Conservation (phyloP, 2,888 invertebrate species). For the Dysmachus trigonus region DNA sequence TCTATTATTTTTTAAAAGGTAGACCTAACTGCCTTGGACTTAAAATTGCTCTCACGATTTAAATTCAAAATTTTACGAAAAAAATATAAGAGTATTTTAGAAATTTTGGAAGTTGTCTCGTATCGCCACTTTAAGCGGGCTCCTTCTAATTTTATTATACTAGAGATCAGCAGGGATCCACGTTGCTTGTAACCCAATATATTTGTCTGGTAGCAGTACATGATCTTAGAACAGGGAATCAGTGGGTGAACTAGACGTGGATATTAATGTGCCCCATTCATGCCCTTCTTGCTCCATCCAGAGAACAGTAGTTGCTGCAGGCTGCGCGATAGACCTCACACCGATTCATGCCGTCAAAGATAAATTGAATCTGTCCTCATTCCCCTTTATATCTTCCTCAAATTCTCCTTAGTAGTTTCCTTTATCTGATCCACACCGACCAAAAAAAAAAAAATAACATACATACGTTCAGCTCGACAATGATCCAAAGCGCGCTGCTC, state of each 20-base stretch:
- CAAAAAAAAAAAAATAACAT: no score
- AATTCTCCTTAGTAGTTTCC: not conserved
- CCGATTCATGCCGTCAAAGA: constrained; percentile 22
- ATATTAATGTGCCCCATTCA: constrained; percentile 31
- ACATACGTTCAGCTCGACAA: not conserved
- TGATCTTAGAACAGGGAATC: constrained; percentile 13
- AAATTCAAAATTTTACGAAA: not conserved
- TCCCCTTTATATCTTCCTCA: constrained; percentile 30
- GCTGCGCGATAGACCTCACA: constrained; percentile 35
- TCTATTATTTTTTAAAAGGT: not conserved
- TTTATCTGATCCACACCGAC: constrained; percentile 13
- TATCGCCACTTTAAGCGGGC: not conserved
- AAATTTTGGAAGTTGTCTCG: not conserved
- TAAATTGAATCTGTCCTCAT: constrained; percentile 27
- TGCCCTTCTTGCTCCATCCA: not conserved
- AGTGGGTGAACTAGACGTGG: constrained; percentile 20
- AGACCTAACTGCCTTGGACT: not conserved
- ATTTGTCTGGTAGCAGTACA: constrained; percentile 20
- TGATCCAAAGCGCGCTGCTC: not conserved
- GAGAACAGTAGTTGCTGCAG: not conserved
- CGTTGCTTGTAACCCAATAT: constrained; percentile 4
- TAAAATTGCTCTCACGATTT: not conserved
- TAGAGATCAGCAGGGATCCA: not conserved
- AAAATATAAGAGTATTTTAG: not conserved
- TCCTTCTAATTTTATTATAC: not conserved